These are phyloP conservation scores for Tethea ocularis DNA, from an alignment of 2,888 invertebrate genomes.

Conservation along the genomic window DNA sequence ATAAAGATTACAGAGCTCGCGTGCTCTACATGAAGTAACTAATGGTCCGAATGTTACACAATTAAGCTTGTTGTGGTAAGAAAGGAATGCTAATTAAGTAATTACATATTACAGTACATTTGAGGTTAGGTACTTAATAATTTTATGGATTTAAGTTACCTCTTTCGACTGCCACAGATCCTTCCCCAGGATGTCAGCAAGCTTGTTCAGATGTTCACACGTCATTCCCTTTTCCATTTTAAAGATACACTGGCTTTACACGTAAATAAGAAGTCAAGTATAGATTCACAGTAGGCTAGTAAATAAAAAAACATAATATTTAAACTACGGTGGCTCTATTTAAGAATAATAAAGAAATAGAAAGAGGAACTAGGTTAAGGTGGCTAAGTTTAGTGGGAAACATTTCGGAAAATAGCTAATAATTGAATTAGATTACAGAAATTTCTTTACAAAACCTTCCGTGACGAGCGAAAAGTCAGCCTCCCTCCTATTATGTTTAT, in stretches of 20 bases:
- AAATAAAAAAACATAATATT: conserved; percentile 60
- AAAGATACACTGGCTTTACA: conserved; percentile 46
- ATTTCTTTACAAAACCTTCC: conserved; percentile 75
- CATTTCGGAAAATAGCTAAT: conserved; percentile 64
- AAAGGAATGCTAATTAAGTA: conserved; percentile 66
- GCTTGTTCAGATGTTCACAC: conserved; percentile 77
- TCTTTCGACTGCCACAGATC: conserved; percentile 77
- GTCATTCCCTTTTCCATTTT: conserved; percentile 78
- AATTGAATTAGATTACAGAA: conserved; percentile 78
- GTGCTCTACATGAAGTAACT: conserved; percentile 16
- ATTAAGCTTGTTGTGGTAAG: conserved; percentile 53
- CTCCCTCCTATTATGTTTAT: conserved; percentile 34
- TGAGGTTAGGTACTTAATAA: conserved; percentile 64
- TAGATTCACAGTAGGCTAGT: conserved; percentile 60
- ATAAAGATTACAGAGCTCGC: conserved; percentile 12
- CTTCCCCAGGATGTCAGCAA: conserved; percentile 66
- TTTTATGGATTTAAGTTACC: conserved; percentile 50
- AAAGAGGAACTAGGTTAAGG: conserved; percentile 37
- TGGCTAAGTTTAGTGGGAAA: conserved; percentile 46
- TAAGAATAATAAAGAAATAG: conserved; percentile 35
- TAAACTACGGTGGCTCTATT: conserved; percentile 48
- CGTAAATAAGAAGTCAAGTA: conserved; percentile 57
- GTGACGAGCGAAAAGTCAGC: conserved; percentile 81
- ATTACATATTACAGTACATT: conserved; percentile 59
- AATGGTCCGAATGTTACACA: conserved; percentile 53